phyloP scores from a whole-genome alignment of 2,888 invertebrate species.

The Cephus nigrinus region DNA sequence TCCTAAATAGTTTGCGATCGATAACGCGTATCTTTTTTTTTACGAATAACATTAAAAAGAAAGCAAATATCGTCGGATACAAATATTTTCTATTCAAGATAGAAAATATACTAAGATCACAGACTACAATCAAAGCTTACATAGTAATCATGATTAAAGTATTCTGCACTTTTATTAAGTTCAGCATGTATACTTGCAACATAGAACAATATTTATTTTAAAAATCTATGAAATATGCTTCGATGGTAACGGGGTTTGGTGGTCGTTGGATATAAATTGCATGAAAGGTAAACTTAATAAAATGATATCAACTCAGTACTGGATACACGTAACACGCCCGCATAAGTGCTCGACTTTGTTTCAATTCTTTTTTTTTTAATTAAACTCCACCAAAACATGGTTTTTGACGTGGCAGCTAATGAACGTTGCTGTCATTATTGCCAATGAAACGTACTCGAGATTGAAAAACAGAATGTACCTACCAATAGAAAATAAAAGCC shows the following conservation, averaged over 20 bases:
- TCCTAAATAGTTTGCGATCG: background rate
- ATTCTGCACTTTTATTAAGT: background rate
- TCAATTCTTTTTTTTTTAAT: background rate
- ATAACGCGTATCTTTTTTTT: background rate
- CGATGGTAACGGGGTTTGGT: background rate
- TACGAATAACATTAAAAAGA: background rate
- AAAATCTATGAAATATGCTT: background rate
- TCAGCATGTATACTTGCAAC: background rate
- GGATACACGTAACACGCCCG: background rate
- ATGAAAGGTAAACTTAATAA: background rate
- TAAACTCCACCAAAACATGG: background rate
- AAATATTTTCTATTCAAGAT: background rate
- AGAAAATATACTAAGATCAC: background rate
- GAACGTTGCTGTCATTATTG: background rate
- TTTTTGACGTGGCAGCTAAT: background rate
- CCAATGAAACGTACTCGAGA: background rate
- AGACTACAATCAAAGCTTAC: background rate
- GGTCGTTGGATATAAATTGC: background rate
- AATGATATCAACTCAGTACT: background rate
- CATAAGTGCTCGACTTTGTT: background rate
- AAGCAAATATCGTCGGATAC: background rate
- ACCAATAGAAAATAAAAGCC: background rate
- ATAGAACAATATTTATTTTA: background rate
- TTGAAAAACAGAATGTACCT: background rate
- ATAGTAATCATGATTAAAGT: background rate